These are phyloP conservation scores for Semnornis frantzii DNA, from an alignment of 2,113 vertebrate genomes.

Conservation along the genomic window DNA sequence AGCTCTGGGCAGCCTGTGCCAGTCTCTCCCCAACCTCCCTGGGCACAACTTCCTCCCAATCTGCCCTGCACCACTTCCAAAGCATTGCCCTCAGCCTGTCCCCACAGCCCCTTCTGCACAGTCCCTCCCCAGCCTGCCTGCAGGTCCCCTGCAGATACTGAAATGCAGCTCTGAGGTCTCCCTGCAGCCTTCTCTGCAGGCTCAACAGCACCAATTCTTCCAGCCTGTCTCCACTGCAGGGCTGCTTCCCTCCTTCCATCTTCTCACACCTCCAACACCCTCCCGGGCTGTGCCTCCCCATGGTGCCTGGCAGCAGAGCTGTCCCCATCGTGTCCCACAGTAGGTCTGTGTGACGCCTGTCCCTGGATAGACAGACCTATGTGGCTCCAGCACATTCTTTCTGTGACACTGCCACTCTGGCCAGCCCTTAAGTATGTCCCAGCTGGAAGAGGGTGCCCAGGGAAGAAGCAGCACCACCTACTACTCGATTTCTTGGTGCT, in stretches of 20 bases:
- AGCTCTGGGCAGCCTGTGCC: no score
- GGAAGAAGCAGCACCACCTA: neutral
- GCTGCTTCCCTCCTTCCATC: fast-evolving
- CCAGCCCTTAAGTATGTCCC: neutral
- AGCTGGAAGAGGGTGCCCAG: neutral
- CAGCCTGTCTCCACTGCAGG: no score
- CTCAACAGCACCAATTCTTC: no score
- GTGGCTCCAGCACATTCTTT: neutral
- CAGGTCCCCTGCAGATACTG: no score
- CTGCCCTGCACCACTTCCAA: no score
- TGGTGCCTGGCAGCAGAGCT: neutral
- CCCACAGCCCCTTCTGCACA: no score
- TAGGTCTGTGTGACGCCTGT: neutral
- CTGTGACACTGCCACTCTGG: neutral
- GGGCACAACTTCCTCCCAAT: no score
- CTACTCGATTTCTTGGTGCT: neutral
- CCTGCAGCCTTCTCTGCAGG: no score
- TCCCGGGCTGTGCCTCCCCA: neutral
- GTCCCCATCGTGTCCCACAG: fast-evolving
- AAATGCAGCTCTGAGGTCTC: no score
- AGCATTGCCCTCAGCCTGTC: no score
- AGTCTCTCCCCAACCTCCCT: no score
- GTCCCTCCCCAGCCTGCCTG: no score
- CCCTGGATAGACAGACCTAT: fast-evolving
- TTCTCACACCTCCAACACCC: fast-evolving